A percentile compares a stretch with the other conserved stretches of the same genome.
Evolutionary conservation across 1,140 invertebrate genomes (phyloP).

Genomic region (Gryon sp.): DNA sequence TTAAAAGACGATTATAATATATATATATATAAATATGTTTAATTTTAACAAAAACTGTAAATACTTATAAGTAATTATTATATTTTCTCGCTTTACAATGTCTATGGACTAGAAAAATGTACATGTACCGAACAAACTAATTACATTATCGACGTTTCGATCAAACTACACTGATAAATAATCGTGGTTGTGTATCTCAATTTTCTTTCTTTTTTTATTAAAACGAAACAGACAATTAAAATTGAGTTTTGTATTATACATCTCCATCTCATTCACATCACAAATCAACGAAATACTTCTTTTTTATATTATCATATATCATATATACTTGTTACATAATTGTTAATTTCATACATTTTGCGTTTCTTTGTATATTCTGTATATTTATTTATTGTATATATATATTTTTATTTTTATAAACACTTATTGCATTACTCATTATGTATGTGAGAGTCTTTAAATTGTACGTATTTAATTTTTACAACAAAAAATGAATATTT

Average conservation of each 20-base stretch:
- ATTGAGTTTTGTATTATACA: conserved; percentile 61
- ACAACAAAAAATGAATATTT: not conserved
- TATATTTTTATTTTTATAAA: no score
- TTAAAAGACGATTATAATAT: conserved; percentile 21
- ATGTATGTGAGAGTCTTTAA: no score
- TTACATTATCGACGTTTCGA: conserved; percentile 52
- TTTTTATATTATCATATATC: conserved; percentile 14
- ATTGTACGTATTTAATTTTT: no score
- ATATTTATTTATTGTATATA: no score
- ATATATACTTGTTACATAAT: conserved; percentile 41
- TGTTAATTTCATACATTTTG: no score
- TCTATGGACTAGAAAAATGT: conserved; percentile 43
- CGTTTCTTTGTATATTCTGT: no score
- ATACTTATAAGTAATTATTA: conserved; percentile 37
- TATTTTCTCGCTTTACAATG: conserved; percentile 37
- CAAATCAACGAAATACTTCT: conserved; percentile 22
- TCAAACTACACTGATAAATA: conserved; percentile 47
- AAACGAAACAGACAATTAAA: conserved; percentile 55
- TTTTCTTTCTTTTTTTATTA: conserved; percentile 64
- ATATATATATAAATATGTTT: no score
- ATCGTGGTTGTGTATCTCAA: conserved; percentile 27
- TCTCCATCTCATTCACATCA: conserved; percentile 64
- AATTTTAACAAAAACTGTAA: conserved; percentile 31
- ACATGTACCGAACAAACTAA: conserved; percentile 58
- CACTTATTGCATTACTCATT: no score